These are phyloP conservation scores for Solenopsis fugax DNA, from an alignment of 1,140 invertebrate genomes.

Conservation along the genomic window DNA sequence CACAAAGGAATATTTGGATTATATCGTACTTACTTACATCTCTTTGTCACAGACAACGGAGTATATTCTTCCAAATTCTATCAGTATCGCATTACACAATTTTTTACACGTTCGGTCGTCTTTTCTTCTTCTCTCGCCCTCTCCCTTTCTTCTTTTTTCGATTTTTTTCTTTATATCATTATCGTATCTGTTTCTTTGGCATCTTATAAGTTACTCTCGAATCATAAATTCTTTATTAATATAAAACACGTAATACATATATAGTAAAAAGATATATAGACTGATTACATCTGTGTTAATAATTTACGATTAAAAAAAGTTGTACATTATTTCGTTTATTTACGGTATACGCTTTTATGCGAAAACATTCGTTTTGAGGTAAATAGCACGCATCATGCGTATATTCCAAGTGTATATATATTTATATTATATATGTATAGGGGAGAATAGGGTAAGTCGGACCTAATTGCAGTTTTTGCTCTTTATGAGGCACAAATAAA, in stretches of 20 bases:
- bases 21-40: neutral
- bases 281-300: conserved; percentile 86
- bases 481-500: too few species aligned
- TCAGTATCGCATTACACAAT: conserved; percentile 68
- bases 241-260: conserved; percentile 87
- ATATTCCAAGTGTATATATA: conserved; percentile 62
- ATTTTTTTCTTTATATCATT: neutral
- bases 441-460: too few species aligned
- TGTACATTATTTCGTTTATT: conserved; percentile 73
- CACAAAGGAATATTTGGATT: neutral
- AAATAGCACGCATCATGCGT: conserved; percentile 64
- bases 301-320: conserved; percentile 83
- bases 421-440: conserved; percentile 54
- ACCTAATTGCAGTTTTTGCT: too few species aligned
- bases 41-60: conserved; percentile 70
- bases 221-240: conserved; percentile 82
- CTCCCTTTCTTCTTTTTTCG: neutral
- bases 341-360: conserved; percentile 65
- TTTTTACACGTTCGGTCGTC: conserved; percentile 59
- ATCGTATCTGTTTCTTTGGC: conserved; percentile 38
- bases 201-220: conserved; percentile 64
- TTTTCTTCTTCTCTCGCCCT: neutral
- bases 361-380: conserved; percentile 67
- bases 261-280: too few species aligned
- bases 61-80: conserved; percentile 74